phyloP scores from a whole-genome alignment of 2,888 invertebrate genomes.

The Helicoverpa assulta region DNA sequence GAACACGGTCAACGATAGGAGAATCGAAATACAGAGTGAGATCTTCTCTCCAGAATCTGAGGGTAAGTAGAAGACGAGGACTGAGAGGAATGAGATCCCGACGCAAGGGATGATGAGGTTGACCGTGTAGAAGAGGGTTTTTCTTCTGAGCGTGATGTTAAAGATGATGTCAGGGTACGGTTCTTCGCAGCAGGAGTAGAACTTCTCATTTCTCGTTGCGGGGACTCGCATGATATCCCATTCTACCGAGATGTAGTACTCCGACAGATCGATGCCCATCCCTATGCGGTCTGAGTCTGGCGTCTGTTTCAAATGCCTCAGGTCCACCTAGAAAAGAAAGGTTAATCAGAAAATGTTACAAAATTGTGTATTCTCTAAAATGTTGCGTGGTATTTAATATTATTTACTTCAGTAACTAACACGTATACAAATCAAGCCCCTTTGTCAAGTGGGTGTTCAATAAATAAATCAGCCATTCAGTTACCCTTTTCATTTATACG shows the following conservation, averaged over 20 bases:
- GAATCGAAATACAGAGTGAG: slow-evolving; percentile 98
- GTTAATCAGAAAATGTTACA: slow-evolving; percentile 1
- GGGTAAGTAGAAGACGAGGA: slow-evolving; percentile 99
- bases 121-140: slow-evolving; percentile 99
- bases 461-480: not conserved
- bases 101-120: slow-evolving; percentile 99
- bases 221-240: slow-evolving; percentile 99
- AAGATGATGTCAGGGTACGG: slow-evolving; percentile 99
- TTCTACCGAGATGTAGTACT: slow-evolving; percentile 99
- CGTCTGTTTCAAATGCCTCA: slow-evolving; percentile 96
- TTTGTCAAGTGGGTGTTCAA: not conserved
- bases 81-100: slow-evolving; percentile 98
- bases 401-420: no score
- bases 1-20: slow-evolving; percentile 98
- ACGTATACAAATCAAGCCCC: not conserved
- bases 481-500: not conserved
- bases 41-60: slow-evolving; percentile 99
- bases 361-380: not conserved
- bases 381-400: no score
- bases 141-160: slow-evolving; percentile 97
- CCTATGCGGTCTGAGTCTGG: slow-evolving; percentile 97
- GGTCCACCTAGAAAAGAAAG: slow-evolving; percentile 93
- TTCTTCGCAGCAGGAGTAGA: slow-evolving; percentile 99
- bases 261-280: slow-evolving; percentile 97
- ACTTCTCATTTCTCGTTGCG: slow-evolving; percentile 96